Conservation (phyloP, 92 coral and sea anemone species). For the Parazoanthus darwini region DNA sequence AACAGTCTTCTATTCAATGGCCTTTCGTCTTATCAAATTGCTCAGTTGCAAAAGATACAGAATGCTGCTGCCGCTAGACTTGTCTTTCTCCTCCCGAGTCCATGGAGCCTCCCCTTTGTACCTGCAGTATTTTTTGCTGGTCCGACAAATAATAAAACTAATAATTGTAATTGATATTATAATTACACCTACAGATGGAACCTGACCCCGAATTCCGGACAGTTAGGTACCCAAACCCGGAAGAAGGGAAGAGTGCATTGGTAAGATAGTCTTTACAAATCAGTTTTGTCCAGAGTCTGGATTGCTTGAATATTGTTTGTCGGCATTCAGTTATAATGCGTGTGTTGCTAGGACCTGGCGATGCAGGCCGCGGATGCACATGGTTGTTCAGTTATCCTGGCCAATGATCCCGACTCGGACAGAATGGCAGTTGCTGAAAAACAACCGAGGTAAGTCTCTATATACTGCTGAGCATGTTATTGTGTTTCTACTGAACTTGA, state of each 20-base stretch:
- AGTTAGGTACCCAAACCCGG: constrained; percentile 96
- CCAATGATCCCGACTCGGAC: constrained; percentile 99
- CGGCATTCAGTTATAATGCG: background rate
- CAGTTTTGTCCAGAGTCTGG: background rate
- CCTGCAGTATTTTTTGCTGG: too few species aligned
- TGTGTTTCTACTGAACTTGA: too few species aligned
- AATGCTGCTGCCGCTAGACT: background rate
- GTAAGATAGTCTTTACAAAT: constrained; percentile 41
- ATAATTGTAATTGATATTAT: too few species aligned
- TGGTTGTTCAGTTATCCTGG: constrained; percentile 83
- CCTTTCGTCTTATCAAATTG: too few species aligned
- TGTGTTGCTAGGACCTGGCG: constrained; percentile 77
- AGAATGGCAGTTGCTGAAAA: constrained; percentile 98
- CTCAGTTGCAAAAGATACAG: too few species aligned
- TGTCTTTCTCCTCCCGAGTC: background rate
- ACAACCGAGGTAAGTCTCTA: constrained; percentile 75
- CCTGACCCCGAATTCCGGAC: constrained; percentile 98
- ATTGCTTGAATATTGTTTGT: background rate
- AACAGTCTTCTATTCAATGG: background rate
- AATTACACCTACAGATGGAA: constrained; percentile 59
- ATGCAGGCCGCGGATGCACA: constrained; percentile 86
- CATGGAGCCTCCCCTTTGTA: too few species aligned
- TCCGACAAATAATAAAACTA: too few species aligned
- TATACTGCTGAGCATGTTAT: too few species aligned
- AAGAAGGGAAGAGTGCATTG: constrained; percentile 99